phyloP scores from a whole-genome alignment of 2,888 invertebrate species.

The Dicranocentrus wangi region DNA sequence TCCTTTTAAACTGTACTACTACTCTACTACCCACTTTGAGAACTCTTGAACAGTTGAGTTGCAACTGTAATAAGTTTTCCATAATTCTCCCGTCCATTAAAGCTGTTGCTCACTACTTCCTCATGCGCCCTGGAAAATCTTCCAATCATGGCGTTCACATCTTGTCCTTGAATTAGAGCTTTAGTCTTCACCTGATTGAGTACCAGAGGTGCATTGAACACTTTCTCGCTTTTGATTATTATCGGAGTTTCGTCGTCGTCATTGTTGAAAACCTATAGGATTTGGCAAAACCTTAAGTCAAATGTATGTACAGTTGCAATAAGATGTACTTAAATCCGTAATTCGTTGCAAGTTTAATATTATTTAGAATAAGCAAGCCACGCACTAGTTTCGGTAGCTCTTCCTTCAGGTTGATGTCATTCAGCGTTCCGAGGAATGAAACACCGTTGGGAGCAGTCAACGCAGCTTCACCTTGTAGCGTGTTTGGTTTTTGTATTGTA shows the following conservation, averaged over 20 bases:
- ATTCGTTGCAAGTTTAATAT: neutral
- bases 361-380: neutral
- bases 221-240: constrained; percentile 37
- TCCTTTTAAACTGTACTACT: too few species aligned
- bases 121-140: constrained; percentile 9
- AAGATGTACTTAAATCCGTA: too few species aligned
- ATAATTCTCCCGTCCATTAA: constrained; percentile 17
- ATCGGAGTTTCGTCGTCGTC: constrained; percentile 24
- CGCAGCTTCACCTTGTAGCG: neutral
- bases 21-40: constrained; percentile 38
- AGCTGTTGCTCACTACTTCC: neutral
- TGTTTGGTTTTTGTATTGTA: neutral
- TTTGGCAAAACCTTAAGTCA: neutral
- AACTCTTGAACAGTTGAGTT: neutral
- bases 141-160: constrained; percentile 35
- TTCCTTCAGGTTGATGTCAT: constrained; percentile 49
- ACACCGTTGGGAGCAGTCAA: constrained; percentile 38
- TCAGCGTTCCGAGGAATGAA: constrained; percentile 51
- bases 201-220: constrained; percentile 29
- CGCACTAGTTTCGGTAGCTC: constrained; percentile 56
- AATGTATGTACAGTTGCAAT: neutral
- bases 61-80: neutral
- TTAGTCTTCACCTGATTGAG: constrained; percentile 36
- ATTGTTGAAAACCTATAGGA: constrained; percentile 36
- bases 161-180: constrained; percentile 46